Base-by-base conservation (phyloP, 2,113 vertebrate species). In the Actenoides hombroni region DNA sequence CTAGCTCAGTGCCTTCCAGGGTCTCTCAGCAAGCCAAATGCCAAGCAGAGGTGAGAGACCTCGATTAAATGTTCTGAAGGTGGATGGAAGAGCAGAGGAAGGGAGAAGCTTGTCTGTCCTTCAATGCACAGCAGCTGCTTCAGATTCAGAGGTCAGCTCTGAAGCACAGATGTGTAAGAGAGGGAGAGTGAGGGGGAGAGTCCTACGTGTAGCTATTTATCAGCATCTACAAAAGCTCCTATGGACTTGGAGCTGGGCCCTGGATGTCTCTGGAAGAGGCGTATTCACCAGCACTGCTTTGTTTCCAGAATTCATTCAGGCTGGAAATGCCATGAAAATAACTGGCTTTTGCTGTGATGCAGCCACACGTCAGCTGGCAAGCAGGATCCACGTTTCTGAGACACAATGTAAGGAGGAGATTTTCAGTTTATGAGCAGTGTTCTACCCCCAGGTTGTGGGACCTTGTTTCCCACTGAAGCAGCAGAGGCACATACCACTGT, bases 101-200 rank as follows among this genome's bases (percentile, higher is more conserved):
- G 40, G 84, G 78, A 67, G 59, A 77, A 91, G 60, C 25, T 19
- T 64, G 57, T 64, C 61, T 64, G 51, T 80, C 21, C 48, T 12
- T 21, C 2, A 0, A 16, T 64, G 44, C 61, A 57, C 74, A 79
- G 83, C 82, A 59, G 68, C 83, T 93, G 84, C 78, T 85, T 48
- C n/a, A 54, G 63, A 56, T 69, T 88, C 57, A 54, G 95, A 80
- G 85, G 92, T 96, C 93, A 83, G 40, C 60, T 88, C 75, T 20
- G 59, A 87, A 80, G 37, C 78, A 61, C 83, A 91, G 89, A 57
- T 90, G 87, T 89, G 75, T 85, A 80, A 92, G 84, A 90, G 75
- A 88, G 81, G 44, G 68, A 35, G 68, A 78, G 65, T 35, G 85
- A 87, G 76, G 53, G 64, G 68, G 76, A 93, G 88, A 88, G 39